These are phyloP conservation scores for Pyrochroa serraticornis DNA, from an alignment of 2,888 invertebrate genomes.

Conservation along the genomic window DNA sequence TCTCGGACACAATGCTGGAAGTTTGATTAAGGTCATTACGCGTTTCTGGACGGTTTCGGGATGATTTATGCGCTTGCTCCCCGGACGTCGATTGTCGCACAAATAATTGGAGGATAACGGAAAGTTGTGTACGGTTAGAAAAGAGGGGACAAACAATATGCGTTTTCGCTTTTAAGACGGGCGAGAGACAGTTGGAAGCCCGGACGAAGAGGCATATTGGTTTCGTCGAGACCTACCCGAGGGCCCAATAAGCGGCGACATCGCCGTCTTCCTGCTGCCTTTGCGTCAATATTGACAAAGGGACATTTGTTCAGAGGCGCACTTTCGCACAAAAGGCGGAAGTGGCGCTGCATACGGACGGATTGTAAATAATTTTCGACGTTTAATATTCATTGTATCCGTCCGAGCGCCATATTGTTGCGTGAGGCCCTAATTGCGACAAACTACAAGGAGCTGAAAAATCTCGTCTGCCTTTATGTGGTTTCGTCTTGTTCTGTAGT, in stretches of 20 bases:
- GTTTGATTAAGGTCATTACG: conserved; percentile 25
- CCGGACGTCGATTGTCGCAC: conserved; percentile 12
- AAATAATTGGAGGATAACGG: conserved; percentile 25
- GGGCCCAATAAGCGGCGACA: conserved; percentile 35
- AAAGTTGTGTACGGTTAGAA: conserved; percentile 25
- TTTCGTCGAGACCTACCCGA: conserved; percentile 34
- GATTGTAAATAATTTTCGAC: conserved; percentile 1
- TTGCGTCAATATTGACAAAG: conserved; percentile 41
- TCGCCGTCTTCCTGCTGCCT: conserved; percentile 28
- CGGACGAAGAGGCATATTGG: conserved; percentile 28
- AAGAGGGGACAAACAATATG: conserved; percentile 24
- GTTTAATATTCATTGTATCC: no score
- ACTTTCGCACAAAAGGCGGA: conserved; percentile 20
- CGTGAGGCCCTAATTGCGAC: no score
- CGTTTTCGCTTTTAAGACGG: conserved; percentile 22
- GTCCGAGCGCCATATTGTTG: no score
- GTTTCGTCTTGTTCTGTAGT: no score
- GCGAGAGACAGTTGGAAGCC: conserved; percentile 15
- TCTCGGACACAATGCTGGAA: conserved; percentile 6
- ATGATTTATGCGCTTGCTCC: conserved; percentile 19
- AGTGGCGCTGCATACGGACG: conserved; percentile 2
- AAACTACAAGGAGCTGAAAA: no score
- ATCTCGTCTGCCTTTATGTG: no score
- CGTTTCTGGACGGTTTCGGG: conserved; percentile 10
- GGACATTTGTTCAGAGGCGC: conserved; percentile 13